phyloP scores from a whole-genome alignment of 1,140 invertebrate species.

The Drosophila bipectinata region DNA sequence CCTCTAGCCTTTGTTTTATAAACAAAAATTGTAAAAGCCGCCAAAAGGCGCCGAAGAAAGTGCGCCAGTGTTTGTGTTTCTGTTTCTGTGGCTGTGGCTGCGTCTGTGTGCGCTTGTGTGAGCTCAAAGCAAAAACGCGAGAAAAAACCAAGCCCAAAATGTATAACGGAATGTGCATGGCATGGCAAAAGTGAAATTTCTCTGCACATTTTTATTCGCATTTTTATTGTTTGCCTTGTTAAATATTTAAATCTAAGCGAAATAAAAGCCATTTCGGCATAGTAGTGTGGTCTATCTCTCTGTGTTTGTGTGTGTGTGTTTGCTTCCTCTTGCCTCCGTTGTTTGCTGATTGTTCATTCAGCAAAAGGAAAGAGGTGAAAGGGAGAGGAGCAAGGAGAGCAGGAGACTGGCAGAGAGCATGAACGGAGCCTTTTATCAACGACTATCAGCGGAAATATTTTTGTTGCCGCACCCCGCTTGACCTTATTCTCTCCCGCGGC shows the following conservation, averaged over 20 bases:
- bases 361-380: conserved; percentile 21
- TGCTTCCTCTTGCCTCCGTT: conserved; percentile 7
- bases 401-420: neutral
- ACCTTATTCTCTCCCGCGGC: conserved; percentile 59
- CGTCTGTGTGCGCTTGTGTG: conserved; percentile 21
- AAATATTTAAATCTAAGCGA: conserved; percentile 60
- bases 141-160: conserved; percentile 66
- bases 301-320: conserved; percentile 9
- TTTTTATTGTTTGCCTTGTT: conserved; percentile 28
- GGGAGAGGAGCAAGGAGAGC: neutral
- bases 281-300: too few relatives aligned
- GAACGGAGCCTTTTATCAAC: conserved; percentile 64
- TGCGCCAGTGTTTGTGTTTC: conserved; percentile 42
- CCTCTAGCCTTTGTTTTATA: conserved; percentile 25
- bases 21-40: conserved; percentile 68
- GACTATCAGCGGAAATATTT: conserved; percentile 74
- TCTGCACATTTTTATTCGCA: conserved; percentile 32
- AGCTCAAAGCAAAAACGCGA: conserved; percentile 52
- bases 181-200: conserved; percentile 69
- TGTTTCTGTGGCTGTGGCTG: conserved; percentile 10
- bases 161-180: conserved; percentile 38
- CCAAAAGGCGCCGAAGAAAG: conserved; percentile 72
- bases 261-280: conserved; percentile 22
- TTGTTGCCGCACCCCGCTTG: conserved; percentile 77
- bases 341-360: conserved; percentile 32